A percentile compares a stretch with the other conserved stretches of the same genome.
Conservation (phyloP, 2,888 invertebrate species). For the Hanleya hanleyi region DNA sequence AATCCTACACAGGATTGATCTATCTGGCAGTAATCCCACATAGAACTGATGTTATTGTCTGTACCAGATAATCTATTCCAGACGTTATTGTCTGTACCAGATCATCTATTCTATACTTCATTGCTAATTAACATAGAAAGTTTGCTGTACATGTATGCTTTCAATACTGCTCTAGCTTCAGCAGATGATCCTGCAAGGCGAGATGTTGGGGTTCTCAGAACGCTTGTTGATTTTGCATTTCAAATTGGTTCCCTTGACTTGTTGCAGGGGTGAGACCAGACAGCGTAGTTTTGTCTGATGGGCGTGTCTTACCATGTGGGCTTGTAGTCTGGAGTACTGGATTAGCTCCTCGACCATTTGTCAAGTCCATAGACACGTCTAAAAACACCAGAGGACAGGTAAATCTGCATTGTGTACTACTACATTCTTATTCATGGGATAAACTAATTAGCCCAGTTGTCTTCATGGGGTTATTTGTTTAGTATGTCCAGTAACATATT, state of each 20-base stretch:
- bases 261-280: conserved; percentile 60
- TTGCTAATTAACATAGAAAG: too few species aligned
- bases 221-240: conserved; percentile 4
- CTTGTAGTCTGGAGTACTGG: conserved; percentile 75
- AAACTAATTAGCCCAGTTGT: too few species aligned
- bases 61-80: too few species aligned
- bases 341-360: conserved; percentile 70
- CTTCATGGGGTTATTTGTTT: background rate
- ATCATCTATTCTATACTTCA: too few species aligned
- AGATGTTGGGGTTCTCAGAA: too few species aligned
- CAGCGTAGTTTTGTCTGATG: conserved; percentile 65
- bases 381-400: conserved; percentile 73
- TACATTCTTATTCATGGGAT: background rate
- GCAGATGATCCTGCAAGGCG: too few species aligned
- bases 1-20: too few species aligned
- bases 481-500: background rate
- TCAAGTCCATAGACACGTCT: conserved; percentile 50
- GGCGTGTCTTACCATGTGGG: conserved; percentile 70
- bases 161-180: too few species aligned
- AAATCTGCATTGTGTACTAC: conserved; percentile 8
- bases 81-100: too few species aligned
- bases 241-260: conserved; percentile 24
- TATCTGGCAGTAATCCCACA: too few species aligned
- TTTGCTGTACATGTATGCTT: too few species aligned
- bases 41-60: too few species aligned